These are phyloP conservation scores for Conus ventricosus DNA, from an alignment of 1,140 invertebrate genomes.

Conservation along the genomic window DNA sequence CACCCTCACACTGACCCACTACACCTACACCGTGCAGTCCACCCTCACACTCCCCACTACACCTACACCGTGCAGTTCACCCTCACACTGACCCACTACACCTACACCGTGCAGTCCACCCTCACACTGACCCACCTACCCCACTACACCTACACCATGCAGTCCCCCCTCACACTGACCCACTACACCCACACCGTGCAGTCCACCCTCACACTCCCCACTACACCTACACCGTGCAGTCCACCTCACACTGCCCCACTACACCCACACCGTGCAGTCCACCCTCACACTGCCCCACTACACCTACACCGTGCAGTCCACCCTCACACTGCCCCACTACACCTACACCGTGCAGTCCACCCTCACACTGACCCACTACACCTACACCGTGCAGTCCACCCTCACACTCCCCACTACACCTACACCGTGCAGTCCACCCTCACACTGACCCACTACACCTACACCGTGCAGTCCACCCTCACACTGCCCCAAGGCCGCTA, in stretches of 20 bases:
- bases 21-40: too few relatives aligned
- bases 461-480: background rate
- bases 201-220: too few relatives aligned
- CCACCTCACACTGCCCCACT: background rate
- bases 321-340: background rate
- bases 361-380: background rate
- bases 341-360: conserved; percentile 5
- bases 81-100: background rate
- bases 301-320: too few relatives aligned
- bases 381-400: too few relatives aligned
- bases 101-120: too few relatives aligned
- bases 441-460: background rate
- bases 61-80: background rate
- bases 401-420: background rate
- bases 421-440: background rate
- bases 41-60: background rate
- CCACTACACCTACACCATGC: background rate
- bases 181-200: background rate
- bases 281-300: too few relatives aligned
- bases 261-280: too few relatives aligned
- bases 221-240: too few relatives aligned
- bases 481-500: background rate
- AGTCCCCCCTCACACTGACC: background rate
- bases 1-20: too few relatives aligned
- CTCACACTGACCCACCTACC: background rate